A percentile compares a stretch with the other conserved stretches of the same genome.
Conservation (phyloP, 1,140 invertebrate genomes). For the Orussus abietinus region DNA sequence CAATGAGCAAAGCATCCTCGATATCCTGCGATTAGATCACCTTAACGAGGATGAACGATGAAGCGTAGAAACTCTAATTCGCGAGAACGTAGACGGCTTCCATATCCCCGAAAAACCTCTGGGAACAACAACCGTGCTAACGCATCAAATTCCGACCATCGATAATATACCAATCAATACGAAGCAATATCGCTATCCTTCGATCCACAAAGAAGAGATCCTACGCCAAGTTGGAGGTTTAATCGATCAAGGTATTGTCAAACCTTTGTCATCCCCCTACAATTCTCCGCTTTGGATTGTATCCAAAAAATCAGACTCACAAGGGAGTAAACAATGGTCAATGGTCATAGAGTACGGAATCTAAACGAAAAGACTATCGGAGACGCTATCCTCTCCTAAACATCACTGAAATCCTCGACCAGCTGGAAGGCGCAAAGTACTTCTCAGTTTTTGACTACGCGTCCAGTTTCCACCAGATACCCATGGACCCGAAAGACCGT, state of each 20-base stretch:
- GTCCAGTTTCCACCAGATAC: constrained; percentile 54
- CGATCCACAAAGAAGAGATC: constrained; percentile 24
- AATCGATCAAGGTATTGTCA: constrained; percentile 20
- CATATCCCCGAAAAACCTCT: constrained; percentile 12
- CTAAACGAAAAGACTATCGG: constrained; percentile 42
- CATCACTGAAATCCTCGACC: constrained; percentile 43
- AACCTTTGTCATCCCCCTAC: constrained; percentile 20
- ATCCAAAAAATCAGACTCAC: constrained; percentile 23
- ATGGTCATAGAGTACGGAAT: constrained; percentile 37
- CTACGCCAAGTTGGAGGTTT: constrained; percentile 24
- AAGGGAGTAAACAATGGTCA: constrained; percentile 19
- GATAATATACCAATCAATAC: constrained; percentile 21
- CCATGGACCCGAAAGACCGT: constrained; percentile 33
- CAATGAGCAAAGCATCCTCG: no score
- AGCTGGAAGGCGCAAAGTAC: constrained; percentile 31
- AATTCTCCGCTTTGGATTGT: constrained; percentile 21
- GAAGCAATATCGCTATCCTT: constrained; percentile 25
- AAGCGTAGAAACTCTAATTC: not conserved
- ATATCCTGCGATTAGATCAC: not conserved
- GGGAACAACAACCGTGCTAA: constrained; percentile 17
- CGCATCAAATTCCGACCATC: constrained; percentile 21
- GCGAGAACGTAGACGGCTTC: constrained; percentile 1
- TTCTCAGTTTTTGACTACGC: constrained; percentile 47
- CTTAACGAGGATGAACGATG: constrained; percentile 1
- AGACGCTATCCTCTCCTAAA: constrained; percentile 56